phyloP scores from a whole-genome alignment of 2,888 invertebrate genomes.

The Archips xylosteana region DNA sequence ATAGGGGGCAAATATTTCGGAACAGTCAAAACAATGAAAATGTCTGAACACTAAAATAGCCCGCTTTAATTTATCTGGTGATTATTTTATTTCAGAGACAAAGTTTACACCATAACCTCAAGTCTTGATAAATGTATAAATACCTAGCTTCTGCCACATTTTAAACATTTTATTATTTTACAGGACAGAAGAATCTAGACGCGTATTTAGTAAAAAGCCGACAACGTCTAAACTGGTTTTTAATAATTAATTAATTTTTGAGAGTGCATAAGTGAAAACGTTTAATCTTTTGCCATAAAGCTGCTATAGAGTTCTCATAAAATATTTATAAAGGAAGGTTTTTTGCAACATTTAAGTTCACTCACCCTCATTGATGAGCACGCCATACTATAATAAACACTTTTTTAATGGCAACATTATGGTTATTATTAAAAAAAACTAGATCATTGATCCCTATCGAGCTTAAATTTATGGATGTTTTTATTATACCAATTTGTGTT shows the following conservation, averaged over 20 bases:
- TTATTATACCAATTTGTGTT: constrained; percentile 5
- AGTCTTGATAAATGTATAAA: too few species aligned
- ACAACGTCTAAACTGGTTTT: neutral
- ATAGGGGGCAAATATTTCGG: too few species aligned
- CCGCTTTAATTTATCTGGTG: too few species aligned
- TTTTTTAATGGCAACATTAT: neutral
- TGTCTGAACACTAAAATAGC: too few species aligned
- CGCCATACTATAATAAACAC: constrained; percentile 7
- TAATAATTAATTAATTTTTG: neutral
- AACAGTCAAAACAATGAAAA: too few species aligned
- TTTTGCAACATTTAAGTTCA: neutral
- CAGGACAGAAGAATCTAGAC: too few species aligned
- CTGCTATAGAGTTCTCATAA: neutral
- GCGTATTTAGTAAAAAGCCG: too few species aligned
- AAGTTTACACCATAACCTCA: too few species aligned
- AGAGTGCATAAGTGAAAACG: neutral
- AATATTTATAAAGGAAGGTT: neutral
- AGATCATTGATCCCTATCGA: constrained; percentile 15
- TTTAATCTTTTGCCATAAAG: neutral
- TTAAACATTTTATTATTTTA: too few species aligned
- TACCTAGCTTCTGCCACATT: too few species aligned
- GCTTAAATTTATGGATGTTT: neutral
- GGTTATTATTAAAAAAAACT: neutral
- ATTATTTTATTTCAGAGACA: too few species aligned
- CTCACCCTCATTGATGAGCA: constrained; percentile 2